Conservation (phyloP, 2,797 vertebrate species). For the Emydoidea blandingii region DNA sequence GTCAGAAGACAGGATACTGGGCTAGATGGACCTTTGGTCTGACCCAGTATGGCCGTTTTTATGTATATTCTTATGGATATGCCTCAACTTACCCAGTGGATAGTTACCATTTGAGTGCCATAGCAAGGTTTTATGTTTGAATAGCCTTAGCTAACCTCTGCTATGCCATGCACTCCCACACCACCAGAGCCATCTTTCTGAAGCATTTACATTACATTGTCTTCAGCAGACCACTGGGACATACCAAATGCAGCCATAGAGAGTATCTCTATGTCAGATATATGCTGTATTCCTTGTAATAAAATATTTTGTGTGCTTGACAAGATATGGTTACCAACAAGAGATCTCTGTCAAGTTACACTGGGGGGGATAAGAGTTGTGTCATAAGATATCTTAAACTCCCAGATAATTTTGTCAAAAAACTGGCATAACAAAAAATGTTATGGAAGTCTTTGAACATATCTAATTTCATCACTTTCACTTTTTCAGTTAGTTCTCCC, state of each 20-base stretch:
- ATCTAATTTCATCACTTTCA: not conserved
- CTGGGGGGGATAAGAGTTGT: not conserved
- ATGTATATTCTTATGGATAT: not conserved
- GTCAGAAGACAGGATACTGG: no score
- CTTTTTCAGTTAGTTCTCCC: not conserved
- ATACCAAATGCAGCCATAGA: not conserved
- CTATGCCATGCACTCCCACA: not conserved
- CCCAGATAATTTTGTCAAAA: not conserved
- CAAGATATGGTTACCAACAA: not conserved
- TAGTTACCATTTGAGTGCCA: not conserved
- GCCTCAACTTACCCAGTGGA: fast-evolving
- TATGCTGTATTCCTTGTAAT: not conserved
- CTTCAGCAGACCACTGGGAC: not conserved
- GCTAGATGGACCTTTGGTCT: no score
- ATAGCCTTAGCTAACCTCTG: not conserved
- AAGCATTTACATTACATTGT: not conserved
- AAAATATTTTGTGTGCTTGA: not conserved
- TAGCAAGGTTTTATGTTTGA: not conserved
- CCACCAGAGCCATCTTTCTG: no score
- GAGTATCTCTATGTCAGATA: not conserved
- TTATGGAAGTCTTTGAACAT: not conserved
- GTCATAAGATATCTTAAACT: not conserved
- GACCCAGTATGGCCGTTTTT: no score
- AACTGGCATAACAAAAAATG: not conserved
- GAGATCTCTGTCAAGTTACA: not conserved